Percentiles rank a stretch among this genome's conserved stretches.
These are phyloP conservation scores for Phrynocephalus versicolor DNA, from an alignment of 2,113 vertebrate genomes.

Conservation along the genomic window DNA sequence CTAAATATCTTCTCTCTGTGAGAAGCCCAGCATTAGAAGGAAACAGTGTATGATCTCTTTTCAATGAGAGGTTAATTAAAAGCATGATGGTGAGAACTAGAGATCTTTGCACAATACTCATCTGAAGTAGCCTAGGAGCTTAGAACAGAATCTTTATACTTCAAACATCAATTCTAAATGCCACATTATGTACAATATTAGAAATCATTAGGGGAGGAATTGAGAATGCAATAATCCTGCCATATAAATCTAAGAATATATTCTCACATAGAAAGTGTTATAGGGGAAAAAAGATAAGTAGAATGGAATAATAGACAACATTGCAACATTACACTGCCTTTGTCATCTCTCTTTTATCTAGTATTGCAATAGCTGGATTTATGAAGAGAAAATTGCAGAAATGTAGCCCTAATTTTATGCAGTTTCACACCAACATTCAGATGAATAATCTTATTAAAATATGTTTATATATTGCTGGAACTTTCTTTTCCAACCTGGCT, in stretches of 20 bases:
- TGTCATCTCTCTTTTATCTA: conserved; percentile 11
- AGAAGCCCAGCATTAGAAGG: no score
- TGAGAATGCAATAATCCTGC: not conserved
- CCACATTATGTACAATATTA: not conserved
- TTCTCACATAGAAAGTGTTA: not conserved
- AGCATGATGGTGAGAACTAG: no score
- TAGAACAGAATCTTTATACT: not conserved
- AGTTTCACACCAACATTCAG: conserved; percentile 16
- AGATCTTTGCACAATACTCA: not conserved
- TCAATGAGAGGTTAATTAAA: no score
- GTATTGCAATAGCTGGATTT: not conserved
- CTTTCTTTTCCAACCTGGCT: conserved; percentile 22
- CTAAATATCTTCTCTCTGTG: no score
- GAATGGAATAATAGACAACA: not conserved
- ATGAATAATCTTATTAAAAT: conserved; percentile 29
- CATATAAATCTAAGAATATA: not conserved
- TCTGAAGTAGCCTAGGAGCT: not conserved
- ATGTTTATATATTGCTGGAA: conserved; percentile 16
- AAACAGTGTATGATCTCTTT: no score
- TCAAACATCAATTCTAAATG: no score
- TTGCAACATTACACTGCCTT: conserved; percentile 1
- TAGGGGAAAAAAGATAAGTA: not conserved
- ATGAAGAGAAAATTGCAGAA: conserved; percentile 10
- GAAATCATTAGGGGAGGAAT: not conserved
- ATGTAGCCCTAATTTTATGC: conserved; percentile 3